These are phyloP conservation scores for Chamaetylas fuelleborni DNA, from an alignment of 2,113 vertebrate species.

Conservation along the genomic window DNA sequence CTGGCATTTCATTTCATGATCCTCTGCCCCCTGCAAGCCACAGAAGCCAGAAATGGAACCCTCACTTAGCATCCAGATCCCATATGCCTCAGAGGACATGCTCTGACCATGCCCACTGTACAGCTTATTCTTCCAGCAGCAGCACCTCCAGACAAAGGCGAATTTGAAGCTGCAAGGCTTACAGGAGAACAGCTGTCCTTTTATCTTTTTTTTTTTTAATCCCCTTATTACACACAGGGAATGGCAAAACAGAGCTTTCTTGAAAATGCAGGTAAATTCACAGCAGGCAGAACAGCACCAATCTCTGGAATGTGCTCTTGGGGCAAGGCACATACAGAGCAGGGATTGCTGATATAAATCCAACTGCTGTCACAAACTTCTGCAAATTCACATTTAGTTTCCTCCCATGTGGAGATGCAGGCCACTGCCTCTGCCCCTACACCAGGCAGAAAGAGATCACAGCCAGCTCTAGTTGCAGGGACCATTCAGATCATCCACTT, in stretches of 20 bases:
- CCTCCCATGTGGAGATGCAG: neutral
- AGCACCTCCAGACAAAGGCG: neutral
- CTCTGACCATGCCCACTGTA: neutral
- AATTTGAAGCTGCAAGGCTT: neutral
- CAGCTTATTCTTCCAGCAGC: neutral
- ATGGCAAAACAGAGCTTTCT: neutral
- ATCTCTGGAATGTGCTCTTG: neutral
- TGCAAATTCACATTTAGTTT: neutral
- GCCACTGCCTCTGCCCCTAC: neutral
- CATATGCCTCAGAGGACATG: neutral
- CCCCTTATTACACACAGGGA: neutral
- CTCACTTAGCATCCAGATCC: neutral
- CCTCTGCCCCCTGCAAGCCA: neutral
- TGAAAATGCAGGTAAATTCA: neutral
- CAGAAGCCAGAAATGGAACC: neutral
- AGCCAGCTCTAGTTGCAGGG: neutral
- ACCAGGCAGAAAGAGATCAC: neutral
- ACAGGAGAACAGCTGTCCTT: neutral
- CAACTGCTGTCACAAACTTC: neutral
- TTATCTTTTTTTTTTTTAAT: neutral
- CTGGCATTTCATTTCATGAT: neutral
- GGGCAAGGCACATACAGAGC: neutral
- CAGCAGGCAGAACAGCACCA: neutral
- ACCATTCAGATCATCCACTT: neutral
- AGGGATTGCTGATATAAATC: neutral